These are phyloP conservation scores for Nebria salina DNA, from an alignment of 2,888 invertebrate species.

Conservation along the genomic window DNA sequence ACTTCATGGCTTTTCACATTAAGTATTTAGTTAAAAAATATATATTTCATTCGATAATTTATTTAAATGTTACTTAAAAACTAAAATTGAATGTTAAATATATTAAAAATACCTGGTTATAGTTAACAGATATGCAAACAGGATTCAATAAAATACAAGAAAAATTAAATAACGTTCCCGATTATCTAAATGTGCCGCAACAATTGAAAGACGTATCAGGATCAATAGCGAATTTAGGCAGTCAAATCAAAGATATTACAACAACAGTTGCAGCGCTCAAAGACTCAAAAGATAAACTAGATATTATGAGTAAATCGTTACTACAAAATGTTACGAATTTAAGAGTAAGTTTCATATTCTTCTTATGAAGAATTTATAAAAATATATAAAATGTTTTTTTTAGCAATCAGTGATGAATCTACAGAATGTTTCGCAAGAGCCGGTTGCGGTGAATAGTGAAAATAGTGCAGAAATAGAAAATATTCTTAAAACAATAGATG, in stretches of 20 bases:
- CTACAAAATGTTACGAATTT: constrained; percentile 52
- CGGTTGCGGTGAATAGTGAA: constrained; percentile 55
- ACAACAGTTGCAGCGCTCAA: constrained; percentile 59
- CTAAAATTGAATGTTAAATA: neutral
- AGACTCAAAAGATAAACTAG: constrained; percentile 52
- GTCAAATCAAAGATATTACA: constrained; percentile 66
- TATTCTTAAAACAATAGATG: constrained; percentile 57
- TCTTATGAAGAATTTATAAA: neutral
- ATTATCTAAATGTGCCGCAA: constrained; percentile 68
- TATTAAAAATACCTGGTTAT: constrained; percentile 42
- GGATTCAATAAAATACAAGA: constrained; percentile 68
- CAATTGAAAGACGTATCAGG: constrained; percentile 66
- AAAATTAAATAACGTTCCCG: constrained; percentile 69
- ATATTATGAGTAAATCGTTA: constrained; percentile 48
- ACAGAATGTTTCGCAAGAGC: constrained; percentile 53
- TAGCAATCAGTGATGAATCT: constrained; percentile 57
- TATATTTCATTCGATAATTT: too few relatives aligned
- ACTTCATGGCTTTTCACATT: too few relatives aligned
- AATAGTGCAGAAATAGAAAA: constrained; percentile 59
- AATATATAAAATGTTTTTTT: constrained; percentile 46
- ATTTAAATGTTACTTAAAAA: neutral
- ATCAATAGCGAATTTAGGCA: constrained; percentile 70
- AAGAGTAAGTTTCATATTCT: constrained; percentile 49
- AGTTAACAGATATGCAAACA: constrained; percentile 63
- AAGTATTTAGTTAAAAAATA: too few relatives aligned